Evolutionary conservation across 2,888 invertebrate genomes (phyloP).

Genomic region (Rambutsinella grinnellia): DNA sequence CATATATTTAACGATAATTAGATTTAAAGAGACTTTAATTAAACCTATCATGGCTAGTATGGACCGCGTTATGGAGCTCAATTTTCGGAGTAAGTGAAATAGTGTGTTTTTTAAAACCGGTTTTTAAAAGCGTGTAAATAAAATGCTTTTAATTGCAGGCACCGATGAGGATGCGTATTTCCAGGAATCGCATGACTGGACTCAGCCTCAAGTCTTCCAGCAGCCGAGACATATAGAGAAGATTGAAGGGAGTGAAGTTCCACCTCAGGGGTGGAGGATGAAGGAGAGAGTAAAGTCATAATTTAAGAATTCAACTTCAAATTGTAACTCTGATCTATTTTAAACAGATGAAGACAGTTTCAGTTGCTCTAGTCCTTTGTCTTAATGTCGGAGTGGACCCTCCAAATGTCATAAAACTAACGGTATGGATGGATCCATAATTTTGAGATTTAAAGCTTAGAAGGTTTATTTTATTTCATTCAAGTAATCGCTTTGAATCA

Average conservation of each 20-base stretch:
- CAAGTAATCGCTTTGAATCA: too few relatives aligned
- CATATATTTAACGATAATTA: too few relatives aligned
- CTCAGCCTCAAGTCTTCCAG: conserved; percentile 77
- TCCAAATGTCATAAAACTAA: conserved; percentile 96
- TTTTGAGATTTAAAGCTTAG: too few relatives aligned
- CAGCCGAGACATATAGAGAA: conserved; percentile 81
- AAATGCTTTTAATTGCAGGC: conserved; percentile 16
- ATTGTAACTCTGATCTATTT: not conserved
- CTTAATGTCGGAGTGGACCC: conserved; percentile 99
- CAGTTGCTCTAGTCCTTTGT: conserved; percentile 97
- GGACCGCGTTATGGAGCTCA: conserved; percentile 59
- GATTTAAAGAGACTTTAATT: not conserved
- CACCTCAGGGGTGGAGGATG: conserved; percentile 89
- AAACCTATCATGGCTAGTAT: conserved; percentile 50
- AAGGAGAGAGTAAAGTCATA: conserved; percentile 81
- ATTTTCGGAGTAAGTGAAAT: conserved; percentile 56
- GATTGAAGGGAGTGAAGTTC: conserved; percentile 77
- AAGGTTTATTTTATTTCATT: too few relatives aligned
- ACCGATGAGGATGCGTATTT: conserved; percentile 62
- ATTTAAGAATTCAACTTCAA: conserved; percentile 29
- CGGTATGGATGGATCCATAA: conserved; percentile 89
- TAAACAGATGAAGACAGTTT: conserved; percentile 96
- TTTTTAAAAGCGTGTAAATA: not conserved
- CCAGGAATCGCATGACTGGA: conserved; percentile 65
- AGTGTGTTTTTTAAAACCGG: not conserved